Base-by-base conservation (phyloP, 2,888 invertebrate genomes). In the Diaprepes abbreviatus region DNA sequence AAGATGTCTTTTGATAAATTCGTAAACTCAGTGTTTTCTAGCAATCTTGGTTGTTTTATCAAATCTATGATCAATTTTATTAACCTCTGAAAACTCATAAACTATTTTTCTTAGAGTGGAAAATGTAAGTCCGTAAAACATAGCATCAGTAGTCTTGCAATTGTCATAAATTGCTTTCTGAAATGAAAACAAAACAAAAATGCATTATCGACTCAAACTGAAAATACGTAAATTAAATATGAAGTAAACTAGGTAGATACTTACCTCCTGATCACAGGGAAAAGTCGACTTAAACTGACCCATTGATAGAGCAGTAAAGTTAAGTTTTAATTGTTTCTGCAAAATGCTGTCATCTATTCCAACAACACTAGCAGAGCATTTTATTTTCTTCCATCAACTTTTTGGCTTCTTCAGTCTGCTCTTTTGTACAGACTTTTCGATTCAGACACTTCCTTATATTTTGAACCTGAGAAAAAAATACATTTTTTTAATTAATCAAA, bases 51-150 rank as follows among this genome's bases (percentile, higher is more conserved):
- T 19, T n/a, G 21, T 16, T 40, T 40, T 58, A n/a, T 58, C 24
- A 58, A 58, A 58, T 14, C 38, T 33, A 9, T 58, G 38, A 9
- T 33, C 17, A 40, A 58, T 58, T 38, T 58, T 58, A 17, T 58
- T 40, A 1, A 58, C 21, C n/a, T 2, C 28, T 7, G 48, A 24
- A 48, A 48, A 48, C 24, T 58, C 57, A 24, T n/a, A 58, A 36
- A 62, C 45, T 1, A 50, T 14, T 62, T 35, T 43, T 45, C 48
- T 19, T 4, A 45, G 24, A 16, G 43, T 17, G 17, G n/a, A 12
- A 1, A 60, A 19, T 6, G 21, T 45, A 6, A 60, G 17, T 1
- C 62, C 5, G 12, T 50, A 48, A 33, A 62, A 62, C 21, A 17
- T 48, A 12, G 50, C 45, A 4, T 48, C 62, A 24, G 6, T 50